A percentile compares a stretch with the other conserved stretches of the same genome.
Evolutionary conservation across 30 jellyfish, hydroid and myxozoan genomes (phyloP).

Genomic region (Aurelia aurita): DNA sequence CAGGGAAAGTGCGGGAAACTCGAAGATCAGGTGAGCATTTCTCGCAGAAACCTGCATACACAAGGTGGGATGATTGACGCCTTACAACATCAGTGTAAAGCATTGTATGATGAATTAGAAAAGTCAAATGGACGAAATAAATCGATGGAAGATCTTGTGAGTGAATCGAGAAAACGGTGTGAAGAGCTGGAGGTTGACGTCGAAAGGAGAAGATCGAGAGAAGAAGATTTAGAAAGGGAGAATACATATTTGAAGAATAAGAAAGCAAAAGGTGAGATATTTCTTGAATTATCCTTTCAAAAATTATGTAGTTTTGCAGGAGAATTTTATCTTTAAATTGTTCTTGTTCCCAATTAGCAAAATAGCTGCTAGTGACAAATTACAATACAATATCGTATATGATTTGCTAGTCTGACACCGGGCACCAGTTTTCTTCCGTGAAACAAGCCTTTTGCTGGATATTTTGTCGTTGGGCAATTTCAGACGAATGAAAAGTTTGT

Average conservation of each 20-base stretch:
- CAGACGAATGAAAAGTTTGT: too few relatives aligned
- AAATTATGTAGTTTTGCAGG: too few relatives aligned
- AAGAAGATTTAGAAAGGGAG: conserved; percentile 84
- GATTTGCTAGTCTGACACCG: too few relatives aligned
- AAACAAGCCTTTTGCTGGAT: too few relatives aligned
- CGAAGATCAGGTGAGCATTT: conserved; percentile 75
- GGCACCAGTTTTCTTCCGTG: too few relatives aligned
- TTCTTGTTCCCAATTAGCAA: too few relatives aligned
- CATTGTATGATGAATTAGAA: conserved; percentile 87
- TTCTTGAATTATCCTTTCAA: too few relatives aligned
- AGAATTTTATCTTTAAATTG: too few relatives aligned
- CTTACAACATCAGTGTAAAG: conserved; percentile 91
- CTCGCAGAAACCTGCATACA: conserved; percentile 87
- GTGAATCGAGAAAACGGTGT: conserved; percentile 38
- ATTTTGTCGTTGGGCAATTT: too few relatives aligned
- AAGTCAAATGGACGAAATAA: conserved; percentile 60
- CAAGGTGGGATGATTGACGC: conserved; percentile 97
- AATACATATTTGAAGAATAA: conserved; percentile 56
- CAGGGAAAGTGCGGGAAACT: conserved; percentile 77
- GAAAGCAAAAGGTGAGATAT: conserved; percentile 35
- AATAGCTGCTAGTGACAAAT: too few relatives aligned
- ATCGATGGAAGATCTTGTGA: conserved; percentile 59
- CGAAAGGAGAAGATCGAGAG: conserved; percentile 62
- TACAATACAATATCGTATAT: too few relatives aligned
- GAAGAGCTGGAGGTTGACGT: conserved; percentile 48